Evolutionary conservation across 2,888 invertebrate genomes (phyloP).

Genomic region (Steinernema carpocapsae): DNA sequence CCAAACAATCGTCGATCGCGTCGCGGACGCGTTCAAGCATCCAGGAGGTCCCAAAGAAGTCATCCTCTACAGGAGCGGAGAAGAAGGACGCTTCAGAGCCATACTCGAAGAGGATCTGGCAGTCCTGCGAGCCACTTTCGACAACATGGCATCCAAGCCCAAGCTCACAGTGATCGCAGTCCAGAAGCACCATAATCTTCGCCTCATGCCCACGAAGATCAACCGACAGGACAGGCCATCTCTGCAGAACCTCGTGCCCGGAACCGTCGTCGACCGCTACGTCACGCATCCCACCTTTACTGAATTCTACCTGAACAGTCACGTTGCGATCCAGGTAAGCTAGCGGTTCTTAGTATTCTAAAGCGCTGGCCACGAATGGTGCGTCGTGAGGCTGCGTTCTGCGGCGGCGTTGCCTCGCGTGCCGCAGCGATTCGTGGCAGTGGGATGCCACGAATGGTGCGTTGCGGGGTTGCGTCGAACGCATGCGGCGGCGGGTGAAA

Average conservation of each 20-base stretch:
- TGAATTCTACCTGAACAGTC: slow-evolving; percentile 63
- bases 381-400: no score
- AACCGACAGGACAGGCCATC: slow-evolving; percentile 36
- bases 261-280: slow-evolving; percentile 56
- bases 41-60: slow-evolving; percentile 39
- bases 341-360: not conserved
- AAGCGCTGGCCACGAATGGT: no score
- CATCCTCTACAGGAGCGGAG: slow-evolving; percentile 56
- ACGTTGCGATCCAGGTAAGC: slow-evolving; percentile 60
- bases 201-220: slow-evolving; percentile 36
- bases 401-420: no score
- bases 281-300: slow-evolving; percentile 54
- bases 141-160: not conserved
- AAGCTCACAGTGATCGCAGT: slow-evolving; percentile 56
- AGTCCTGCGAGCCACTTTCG: not conserved
- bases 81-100: slow-evolving; percentile 49
- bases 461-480: no score
- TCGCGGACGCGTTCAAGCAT: not conserved
- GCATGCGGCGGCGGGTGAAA: no score
- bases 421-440: no score
- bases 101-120: not conserved
- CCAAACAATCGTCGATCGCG: not conserved
- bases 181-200: slow-evolving; percentile 55
- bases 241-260: slow-evolving; percentile 60
- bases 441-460: no score